Percentiles rank a stretch among this genome's conserved stretches.
These are phyloP conservation scores for Pseudopodoces humilis DNA, from an alignment of 2,113 vertebrate genomes.

Conservation along the genomic window DNA sequence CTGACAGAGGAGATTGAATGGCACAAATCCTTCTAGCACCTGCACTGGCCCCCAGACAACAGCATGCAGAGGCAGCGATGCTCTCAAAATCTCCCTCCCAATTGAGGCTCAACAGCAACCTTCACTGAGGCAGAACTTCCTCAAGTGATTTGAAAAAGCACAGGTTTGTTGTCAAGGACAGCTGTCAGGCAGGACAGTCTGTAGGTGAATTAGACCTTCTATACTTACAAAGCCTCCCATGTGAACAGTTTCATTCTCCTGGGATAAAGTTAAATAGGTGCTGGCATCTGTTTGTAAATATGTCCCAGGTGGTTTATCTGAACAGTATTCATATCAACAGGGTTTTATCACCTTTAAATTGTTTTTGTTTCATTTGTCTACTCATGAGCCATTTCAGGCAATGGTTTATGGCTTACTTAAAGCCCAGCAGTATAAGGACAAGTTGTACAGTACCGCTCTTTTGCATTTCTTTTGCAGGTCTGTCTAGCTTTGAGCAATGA, in stretches of 20 bases:
- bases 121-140: neutral
- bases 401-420: slow-evolving; percentile 19
- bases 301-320: slow-evolving; percentile 17
- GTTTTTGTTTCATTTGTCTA: slow-evolving; percentile 15
- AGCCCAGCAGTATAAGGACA: neutral
- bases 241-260: neutral
- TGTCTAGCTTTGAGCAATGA: neutral
- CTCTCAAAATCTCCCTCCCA: neutral
- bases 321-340: slow-evolving; percentile 9
- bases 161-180: neutral
- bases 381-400: neutral
- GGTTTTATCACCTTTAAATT: slow-evolving; percentile 38
- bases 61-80: fast-evolving
- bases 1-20: fast-evolving
- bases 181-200: neutral
- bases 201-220: neutral
- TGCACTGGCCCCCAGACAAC: too few relatives aligned
- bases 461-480: neutral
- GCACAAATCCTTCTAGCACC: neutral
- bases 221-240: neutral
- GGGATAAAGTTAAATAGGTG: neutral
- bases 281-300: slow-evolving; percentile 17
- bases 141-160: neutral
- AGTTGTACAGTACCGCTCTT: neutral
- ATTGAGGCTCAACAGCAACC: neutral